Percentiles rank a stretch among this genome's conserved stretches.
phyloP scores from a whole-genome alignment of 2,888 invertebrate genomes.

The Drosophila falleni region DNA sequence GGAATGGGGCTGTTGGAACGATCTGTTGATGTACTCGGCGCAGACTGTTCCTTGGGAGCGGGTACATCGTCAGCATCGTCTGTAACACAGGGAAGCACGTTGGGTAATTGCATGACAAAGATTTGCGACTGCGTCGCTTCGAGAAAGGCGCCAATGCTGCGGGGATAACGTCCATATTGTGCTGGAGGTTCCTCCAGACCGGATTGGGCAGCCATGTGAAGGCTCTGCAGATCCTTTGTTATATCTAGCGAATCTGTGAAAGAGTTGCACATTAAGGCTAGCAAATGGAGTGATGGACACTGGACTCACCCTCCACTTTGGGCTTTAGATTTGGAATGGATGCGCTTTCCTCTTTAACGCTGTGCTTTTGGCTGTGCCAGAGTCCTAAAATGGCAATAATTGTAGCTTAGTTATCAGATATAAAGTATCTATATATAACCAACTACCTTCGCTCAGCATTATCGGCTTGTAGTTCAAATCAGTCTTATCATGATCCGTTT shows the following conservation, averaged over 20 bases:
- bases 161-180: slow-evolving; percentile 78
- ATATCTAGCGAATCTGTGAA: slow-evolving; percentile 59
- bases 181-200: slow-evolving; percentile 50
- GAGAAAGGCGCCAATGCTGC: slow-evolving; percentile 77
- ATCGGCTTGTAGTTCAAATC: slow-evolving; percentile 82
- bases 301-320: slow-evolving; percentile 28
- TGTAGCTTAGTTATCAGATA: too few relatives aligned
- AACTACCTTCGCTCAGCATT: slow-evolving; percentile 80
- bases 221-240: slow-evolving; percentile 68
- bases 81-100: slow-evolving; percentile 65
- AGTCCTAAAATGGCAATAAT: slow-evolving; percentile 41
- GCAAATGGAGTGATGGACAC: fast-evolving
- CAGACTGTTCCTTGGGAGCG: slow-evolving; percentile 16
- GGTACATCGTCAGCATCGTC: slow-evolving; percentile 61
- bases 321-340: slow-evolving; percentile 8
- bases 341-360: slow-evolving; percentile 31
- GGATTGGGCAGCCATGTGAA: slow-evolving; percentile 64
- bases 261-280: background rate
- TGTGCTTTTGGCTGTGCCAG: slow-evolving; percentile 48
- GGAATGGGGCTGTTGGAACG: slow-evolving; percentile 39
- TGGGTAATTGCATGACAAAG: slow-evolving; percentile 83
- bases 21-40: slow-evolving; percentile 14
- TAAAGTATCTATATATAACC: background rate
- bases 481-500: slow-evolving; percentile 76
- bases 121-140: slow-evolving; percentile 77